A percentile compares a stretch with the other conserved stretches of the same genome.
Conservation (phyloP, 2,888 invertebrate genomes). For the Parnassius glacialis region DNA sequence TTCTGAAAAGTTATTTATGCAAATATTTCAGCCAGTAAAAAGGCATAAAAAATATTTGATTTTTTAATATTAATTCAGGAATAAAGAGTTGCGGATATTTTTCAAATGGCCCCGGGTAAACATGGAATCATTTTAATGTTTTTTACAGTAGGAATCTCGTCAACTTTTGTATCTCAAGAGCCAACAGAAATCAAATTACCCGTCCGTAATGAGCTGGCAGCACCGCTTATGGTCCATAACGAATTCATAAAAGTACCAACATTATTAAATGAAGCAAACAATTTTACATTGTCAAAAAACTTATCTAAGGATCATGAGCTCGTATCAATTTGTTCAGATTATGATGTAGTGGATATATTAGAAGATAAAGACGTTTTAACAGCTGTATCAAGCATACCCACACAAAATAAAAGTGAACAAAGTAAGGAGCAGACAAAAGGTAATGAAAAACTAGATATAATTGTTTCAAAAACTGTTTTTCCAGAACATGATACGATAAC, state of each 20-base stretch:
- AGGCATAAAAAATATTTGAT: too few relatives aligned
- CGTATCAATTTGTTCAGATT: constrained; percentile 46
- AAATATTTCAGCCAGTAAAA: too few relatives aligned
- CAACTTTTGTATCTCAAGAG: constrained; percentile 1
- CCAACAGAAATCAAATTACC: constrained; percentile 2
- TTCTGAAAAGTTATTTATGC: too few relatives aligned
- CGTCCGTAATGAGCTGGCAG: background rate
- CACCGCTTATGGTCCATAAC: constrained; percentile 17
- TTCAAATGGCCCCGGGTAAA: too few relatives aligned
- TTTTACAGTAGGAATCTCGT: constrained; percentile 1
- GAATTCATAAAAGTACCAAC: constrained; percentile 36
- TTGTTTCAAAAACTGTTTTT: constrained; percentile 10
- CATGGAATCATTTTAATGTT: too few relatives aligned
- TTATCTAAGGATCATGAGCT: constrained; percentile 36
- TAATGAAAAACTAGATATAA: constrained; percentile 3
- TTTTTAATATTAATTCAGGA: too few relatives aligned
- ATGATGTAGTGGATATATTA: constrained; percentile 44
- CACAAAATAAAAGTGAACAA: constrained; percentile 27
- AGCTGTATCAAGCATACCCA: constrained; percentile 41
- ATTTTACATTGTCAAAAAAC: constrained; percentile 29
- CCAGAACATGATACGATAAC: constrained; percentile 1
- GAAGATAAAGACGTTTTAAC: constrained; percentile 51
- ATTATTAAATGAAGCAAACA: constrained; percentile 30
- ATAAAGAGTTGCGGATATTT: too few relatives aligned
- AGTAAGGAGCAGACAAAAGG: constrained; percentile 4